Conservation (phyloP, 2,888 invertebrate species). For the Chrysotoxum bicinctum region DNA sequence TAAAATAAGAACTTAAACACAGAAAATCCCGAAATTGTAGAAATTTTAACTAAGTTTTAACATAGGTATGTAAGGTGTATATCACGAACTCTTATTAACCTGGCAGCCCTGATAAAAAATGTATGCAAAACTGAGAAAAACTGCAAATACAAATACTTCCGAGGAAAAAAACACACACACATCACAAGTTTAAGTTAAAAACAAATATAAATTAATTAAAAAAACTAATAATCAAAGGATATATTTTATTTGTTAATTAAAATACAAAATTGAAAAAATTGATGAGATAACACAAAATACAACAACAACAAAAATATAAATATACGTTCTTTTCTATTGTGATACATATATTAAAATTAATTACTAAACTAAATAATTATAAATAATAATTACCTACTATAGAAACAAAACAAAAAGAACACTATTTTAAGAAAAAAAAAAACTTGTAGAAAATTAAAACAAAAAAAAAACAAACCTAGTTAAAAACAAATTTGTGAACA, state of each 20-base stretch:
- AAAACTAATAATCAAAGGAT: not conserved
- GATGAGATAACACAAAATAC: conserved; percentile 43
- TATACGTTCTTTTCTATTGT: conserved; percentile 70
- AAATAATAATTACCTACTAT: conserved; percentile 62
- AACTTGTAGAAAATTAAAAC: conserved; percentile 65
- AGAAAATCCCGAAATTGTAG: no score
- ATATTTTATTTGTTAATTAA: conserved; percentile 41
- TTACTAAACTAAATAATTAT: conserved; percentile 71
- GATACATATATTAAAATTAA: conserved; percentile 70
- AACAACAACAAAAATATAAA: conserved; percentile 44
- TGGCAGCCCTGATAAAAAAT: not conserved
- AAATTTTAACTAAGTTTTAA: not conserved
- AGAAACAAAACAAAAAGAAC: conserved; percentile 64
- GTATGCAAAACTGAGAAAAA: not conserved
- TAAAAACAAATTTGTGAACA: conserved; percentile 70
- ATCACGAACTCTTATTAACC: not conserved
- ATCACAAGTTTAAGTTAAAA: conserved; percentile 4
- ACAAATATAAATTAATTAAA: conserved; percentile 14
- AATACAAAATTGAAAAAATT: conserved; percentile 9
- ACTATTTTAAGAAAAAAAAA: conserved; percentile 71
- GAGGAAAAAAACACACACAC: not conserved
- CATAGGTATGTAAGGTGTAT: not conserved
- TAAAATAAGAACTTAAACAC: no score
- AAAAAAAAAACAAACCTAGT: conserved; percentile 47
- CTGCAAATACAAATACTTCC: not conserved